A percentile compares a stretch with the other conserved stretches of the same genome.
phyloP scores from a whole-genome alignment of 2,797 vertebrate species.

The Thaleichthys pacificus region DNA sequence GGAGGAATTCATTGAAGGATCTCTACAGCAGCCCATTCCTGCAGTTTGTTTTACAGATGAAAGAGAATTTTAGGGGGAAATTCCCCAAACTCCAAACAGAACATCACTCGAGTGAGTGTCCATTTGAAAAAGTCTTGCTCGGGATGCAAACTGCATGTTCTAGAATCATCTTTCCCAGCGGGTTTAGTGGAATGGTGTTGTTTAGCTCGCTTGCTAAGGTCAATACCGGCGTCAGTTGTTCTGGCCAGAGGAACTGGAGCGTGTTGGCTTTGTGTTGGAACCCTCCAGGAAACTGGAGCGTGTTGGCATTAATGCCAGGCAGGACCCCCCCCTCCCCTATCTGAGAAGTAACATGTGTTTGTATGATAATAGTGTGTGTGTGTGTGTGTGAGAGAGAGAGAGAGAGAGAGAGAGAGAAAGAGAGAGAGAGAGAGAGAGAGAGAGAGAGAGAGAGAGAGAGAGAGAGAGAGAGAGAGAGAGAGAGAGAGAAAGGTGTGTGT shows the following conservation, averaged over 20 bases:
- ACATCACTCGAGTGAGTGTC: too few species aligned
- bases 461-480: neutral
- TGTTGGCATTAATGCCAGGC: neutral
- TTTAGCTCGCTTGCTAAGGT: neutral
- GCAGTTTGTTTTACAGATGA: too few species aligned
- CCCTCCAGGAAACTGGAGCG: neutral
- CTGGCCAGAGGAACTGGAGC: slow-evolving; percentile 6
- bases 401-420: too few species aligned
- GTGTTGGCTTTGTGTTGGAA: neutral
- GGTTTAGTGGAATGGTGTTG: neutral
- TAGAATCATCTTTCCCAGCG: neutral
- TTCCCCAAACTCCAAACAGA: too few species aligned
- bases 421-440: too few species aligned
- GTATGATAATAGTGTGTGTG: neutral
- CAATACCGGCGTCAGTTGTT: slow-evolving; percentile 2
- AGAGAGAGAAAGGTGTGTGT: neutral
- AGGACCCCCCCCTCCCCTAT: neutral
- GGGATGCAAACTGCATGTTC: too few species aligned
- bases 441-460: too few species aligned
- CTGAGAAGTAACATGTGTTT: neutral
- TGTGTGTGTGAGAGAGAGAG: neutral
- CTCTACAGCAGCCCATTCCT: too few species aligned
- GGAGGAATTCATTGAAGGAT: too few species aligned
- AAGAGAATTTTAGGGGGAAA: too few species aligned
- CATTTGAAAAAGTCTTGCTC: too few species aligned